A percentile compares a stretch with the other conserved stretches of the same genome.
Conservation (phyloP, 1,140 invertebrate genomes). For the Manduca sexta region DNA sequence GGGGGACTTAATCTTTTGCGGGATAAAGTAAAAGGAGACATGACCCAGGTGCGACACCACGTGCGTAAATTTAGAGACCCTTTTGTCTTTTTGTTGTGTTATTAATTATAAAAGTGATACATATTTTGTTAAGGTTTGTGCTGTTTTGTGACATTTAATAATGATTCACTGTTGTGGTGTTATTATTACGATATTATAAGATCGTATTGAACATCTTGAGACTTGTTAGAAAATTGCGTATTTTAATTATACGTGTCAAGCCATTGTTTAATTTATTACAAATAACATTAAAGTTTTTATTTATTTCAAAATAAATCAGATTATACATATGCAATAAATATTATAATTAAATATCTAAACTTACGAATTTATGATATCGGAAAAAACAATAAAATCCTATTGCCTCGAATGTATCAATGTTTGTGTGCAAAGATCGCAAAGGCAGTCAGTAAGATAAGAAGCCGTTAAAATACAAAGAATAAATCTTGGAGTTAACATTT, state of each 20-base stretch:
- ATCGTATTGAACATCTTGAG: too few species aligned
- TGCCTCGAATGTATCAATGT: background rate
- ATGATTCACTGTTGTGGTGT: constrained; percentile 2
- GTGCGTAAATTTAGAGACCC: constrained; percentile 50
- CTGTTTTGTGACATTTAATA: constrained; percentile 3
- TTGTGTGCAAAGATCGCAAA: constrained; percentile 3
- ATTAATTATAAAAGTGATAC: constrained; percentile 54
- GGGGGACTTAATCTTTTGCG: constrained; percentile 68
- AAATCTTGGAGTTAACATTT: constrained; percentile 44
- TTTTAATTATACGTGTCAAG: too few species aligned
- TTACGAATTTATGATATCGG: background rate
- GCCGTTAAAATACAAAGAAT: constrained; percentile 38
- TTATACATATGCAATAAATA: too few species aligned
- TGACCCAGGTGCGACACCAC: constrained; percentile 61
- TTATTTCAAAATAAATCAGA: too few species aligned
- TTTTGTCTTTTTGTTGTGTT: constrained; percentile 46
- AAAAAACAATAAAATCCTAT: too few species aligned
- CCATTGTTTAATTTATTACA: background rate
- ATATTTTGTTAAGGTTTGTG: constrained; percentile 30
- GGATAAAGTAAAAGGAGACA: constrained; percentile 71
- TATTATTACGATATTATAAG: background rate
- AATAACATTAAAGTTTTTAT: too few species aligned
- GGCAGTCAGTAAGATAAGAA: constrained; percentile 12
- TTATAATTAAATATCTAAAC: background rate
- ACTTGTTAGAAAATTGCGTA: too few species aligned